A percentile compares a stretch with the other conserved stretches of the same genome.
These are phyloP conservation scores for Amyelois transitella DNA, from an alignment of 1,140 invertebrate species.

Conservation along the genomic window DNA sequence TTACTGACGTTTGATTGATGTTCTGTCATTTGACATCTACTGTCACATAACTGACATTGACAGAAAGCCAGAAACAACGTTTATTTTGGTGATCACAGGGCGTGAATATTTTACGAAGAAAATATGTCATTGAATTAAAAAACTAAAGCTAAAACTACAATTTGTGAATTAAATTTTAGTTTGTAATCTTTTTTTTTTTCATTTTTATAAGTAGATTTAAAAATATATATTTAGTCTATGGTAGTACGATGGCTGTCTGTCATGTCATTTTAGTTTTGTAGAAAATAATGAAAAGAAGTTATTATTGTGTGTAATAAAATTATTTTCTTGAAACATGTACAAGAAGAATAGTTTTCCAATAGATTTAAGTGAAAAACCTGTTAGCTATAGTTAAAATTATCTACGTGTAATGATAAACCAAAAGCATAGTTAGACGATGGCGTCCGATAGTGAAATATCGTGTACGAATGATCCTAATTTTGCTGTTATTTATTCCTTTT, in stretches of 20 bases:
- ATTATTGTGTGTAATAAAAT: slow-evolving; percentile 56
- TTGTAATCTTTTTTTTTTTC: too few relatives aligned
- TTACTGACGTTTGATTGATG: background rate
- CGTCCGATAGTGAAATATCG: slow-evolving; percentile 87
- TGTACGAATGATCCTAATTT: slow-evolving; percentile 96
- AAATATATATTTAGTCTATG: slow-evolving; percentile 43
- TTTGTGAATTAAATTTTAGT: too few relatives aligned
- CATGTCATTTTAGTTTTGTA: slow-evolving; percentile 53
- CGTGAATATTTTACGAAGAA: too few relatives aligned
- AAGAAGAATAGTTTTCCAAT: slow-evolving; percentile 68
- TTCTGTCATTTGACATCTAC: too few relatives aligned
- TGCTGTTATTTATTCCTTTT: slow-evolving; percentile 94
- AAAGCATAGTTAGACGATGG: slow-evolving; percentile 79
- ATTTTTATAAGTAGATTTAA: too few relatives aligned
- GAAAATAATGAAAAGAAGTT: slow-evolving; percentile 60
- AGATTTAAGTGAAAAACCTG: slow-evolving; percentile 60
- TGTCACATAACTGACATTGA: slow-evolving; percentile 3
- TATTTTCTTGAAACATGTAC: slow-evolving; percentile 74
- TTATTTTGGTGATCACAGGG: too few relatives aligned
- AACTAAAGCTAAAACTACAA: too few relatives aligned
- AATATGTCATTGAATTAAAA: too few relatives aligned
- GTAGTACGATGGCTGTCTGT: slow-evolving; percentile 66
- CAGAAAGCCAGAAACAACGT: too few relatives aligned
- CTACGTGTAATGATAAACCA: slow-evolving; percentile 61
- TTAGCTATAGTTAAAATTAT: slow-evolving; percentile 51